These are phyloP conservation scores for Hecatera dysodea DNA, from an alignment of 2,888 invertebrate genomes.

Conservation along the genomic window DNA sequence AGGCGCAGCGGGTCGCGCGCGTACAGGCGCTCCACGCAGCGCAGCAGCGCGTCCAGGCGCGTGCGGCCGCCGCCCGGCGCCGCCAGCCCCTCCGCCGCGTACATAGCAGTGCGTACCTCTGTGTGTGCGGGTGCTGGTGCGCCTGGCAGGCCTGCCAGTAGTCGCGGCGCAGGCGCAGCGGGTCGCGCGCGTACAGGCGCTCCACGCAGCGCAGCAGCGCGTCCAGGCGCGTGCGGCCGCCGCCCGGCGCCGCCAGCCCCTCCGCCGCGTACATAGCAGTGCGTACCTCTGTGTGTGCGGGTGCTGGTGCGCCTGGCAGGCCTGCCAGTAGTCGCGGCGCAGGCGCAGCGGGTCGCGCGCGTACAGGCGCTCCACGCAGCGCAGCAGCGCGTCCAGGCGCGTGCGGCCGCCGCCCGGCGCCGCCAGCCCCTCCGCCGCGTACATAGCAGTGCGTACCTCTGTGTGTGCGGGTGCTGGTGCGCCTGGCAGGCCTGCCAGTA, in stretches of 20 bases:
- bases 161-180: conserved; percentile 93
- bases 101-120: conserved; percentile 89
- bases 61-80: conserved; percentile 92
- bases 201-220: conserved; percentile 95
- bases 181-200: conserved; percentile 94
- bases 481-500: conserved; percentile 94
- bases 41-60: conserved; percentile 96
- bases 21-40: conserved; percentile 95
- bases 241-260: conserved; percentile 94
- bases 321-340: conserved; percentile 96
- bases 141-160: conserved; percentile 94
- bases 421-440: conserved; percentile 94
- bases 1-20: conserved; percentile 93
- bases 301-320: conserved; percentile 84
- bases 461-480: conserved; percentile 72
- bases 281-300: conserved; percentile 65
- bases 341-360: conserved; percentile 93
- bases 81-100: conserved; percentile 94
- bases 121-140: conserved; percentile 72
- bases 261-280: conserved; percentile 94
- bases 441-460: conserved; percentile 89
- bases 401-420: conserved; percentile 92
- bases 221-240: conserved; percentile 94
- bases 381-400: conserved; percentile 96
- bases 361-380: conserved; percentile 95